Percentiles rank a stretch among this genome's conserved stretches.
Conservation (phyloP, 2,113 vertebrate species). For the Coptodon rendalli region DNA sequence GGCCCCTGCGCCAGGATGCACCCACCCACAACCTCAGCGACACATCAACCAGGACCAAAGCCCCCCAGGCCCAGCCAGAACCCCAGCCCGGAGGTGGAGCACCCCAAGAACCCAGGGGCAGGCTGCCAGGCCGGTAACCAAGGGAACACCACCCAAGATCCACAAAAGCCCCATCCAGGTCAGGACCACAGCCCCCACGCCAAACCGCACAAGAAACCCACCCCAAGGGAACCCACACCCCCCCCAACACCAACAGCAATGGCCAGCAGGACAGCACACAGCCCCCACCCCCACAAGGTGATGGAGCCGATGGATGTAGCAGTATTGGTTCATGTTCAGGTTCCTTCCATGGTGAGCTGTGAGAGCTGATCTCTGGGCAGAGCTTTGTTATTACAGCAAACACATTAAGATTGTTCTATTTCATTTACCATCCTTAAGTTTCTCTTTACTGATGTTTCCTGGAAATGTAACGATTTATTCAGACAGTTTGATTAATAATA, state of each 20-base stretch:
- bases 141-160: background rate
- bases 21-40: accelerated
- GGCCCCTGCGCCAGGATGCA: accelerated
- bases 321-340: background rate
- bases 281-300: background rate
- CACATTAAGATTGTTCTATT: background rate
- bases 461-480: accelerated
- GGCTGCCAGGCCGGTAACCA: accelerated
- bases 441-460: background rate
- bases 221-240: background rate
- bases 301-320: background rate
- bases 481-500: background rate
- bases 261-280: background rate
- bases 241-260: accelerated
- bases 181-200: accelerated
- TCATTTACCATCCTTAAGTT: background rate
- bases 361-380: accelerated
- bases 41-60: accelerated
- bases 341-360: background rate
- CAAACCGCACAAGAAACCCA: background rate
- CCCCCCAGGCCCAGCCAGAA: background rate
- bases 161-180: background rate
- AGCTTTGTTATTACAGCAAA: background rate
- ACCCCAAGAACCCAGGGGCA: background rate
- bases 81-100: background rate